Conservation (phyloP, 2,888 invertebrate species). For the Neria commutata region DNA sequence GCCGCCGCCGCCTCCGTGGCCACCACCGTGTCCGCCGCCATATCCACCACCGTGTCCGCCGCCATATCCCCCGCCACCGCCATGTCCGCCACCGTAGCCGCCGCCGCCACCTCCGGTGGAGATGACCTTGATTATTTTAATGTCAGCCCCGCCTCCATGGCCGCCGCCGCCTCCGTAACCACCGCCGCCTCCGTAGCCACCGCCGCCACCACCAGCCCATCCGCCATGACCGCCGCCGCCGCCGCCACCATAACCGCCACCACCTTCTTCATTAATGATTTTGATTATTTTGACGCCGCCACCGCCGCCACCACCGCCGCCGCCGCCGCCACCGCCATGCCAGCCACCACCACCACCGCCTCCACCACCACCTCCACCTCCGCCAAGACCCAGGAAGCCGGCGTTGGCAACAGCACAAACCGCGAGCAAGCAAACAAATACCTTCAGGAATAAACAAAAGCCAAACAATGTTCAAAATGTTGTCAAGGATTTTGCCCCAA, state of each 20-base stretch:
- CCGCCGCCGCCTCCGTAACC: constrained; percentile 23
- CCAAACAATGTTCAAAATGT: neutral
- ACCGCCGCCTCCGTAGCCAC: constrained; percentile 16
- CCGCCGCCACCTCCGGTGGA: constrained; percentile 23
- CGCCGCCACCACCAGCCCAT: constrained; percentile 13
- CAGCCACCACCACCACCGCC: constrained; percentile 33
- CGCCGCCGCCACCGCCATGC: constrained; percentile 30
- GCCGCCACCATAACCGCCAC: constrained; percentile 38
- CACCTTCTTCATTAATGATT: constrained; percentile 7
- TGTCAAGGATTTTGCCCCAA: too few relatives aligned
- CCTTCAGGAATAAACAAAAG: constrained; percentile 27
- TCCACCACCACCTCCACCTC: constrained; percentile 36
- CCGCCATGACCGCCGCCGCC: constrained; percentile 25
- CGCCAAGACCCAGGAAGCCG: constrained; percentile 41
- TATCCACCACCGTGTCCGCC: constrained; percentile 21
- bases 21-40: constrained; percentile 17
- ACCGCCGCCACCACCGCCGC: constrained; percentile 24
- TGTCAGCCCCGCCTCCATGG: constrained; percentile 19
- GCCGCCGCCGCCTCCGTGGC: constrained; percentile 13
- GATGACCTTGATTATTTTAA: constrained; percentile 16
- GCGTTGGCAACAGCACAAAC: constrained; percentile 44
- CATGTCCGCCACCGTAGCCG: constrained; percentile 16
- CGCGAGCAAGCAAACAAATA: constrained; percentile 48
- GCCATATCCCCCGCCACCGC: constrained; percentile 26
- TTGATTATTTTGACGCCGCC: too few relatives aligned